Evolutionary conservation across 2,888 invertebrate species (phyloP).

Genomic region (Aphrophora alni): DNA sequence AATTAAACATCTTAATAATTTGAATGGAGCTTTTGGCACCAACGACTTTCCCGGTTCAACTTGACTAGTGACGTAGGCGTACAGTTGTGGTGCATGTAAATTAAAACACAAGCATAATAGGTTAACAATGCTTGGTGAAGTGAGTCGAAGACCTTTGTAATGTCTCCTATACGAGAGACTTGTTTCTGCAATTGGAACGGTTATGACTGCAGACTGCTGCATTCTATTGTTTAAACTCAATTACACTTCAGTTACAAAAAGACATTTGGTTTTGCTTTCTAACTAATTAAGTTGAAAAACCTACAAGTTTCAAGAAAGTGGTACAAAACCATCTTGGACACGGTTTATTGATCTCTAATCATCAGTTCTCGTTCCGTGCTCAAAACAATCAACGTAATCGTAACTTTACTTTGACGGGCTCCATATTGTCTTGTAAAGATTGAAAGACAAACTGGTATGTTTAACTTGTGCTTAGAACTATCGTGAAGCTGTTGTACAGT

Average conservation of each 20-base stretch:
- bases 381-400: not conserved
- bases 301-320: not conserved
- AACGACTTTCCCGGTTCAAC: not conserved
- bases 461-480: not conserved
- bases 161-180: not conserved
- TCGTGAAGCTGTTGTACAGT: not conserved
- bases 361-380: not conserved
- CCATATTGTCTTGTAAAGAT: not conserved
- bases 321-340: not conserved
- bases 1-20: conserved; percentile 2
- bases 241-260: not conserved
- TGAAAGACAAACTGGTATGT: not conserved
- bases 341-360: not conserved
- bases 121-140: not conserved
- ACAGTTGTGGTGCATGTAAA: not conserved
- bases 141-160: not conserved
- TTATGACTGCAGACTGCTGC: not conserved
- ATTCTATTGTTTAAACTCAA: not conserved
- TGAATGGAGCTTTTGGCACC: not conserved
- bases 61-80: not conserved
- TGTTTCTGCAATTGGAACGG: not conserved
- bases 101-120: not conserved
- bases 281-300: not conserved
- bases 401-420: not conserved
- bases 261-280: not conserved